Evolutionary conservation across 2,888 invertebrate species (phyloP).

Genomic region (Cheilosia impressa): DNA sequence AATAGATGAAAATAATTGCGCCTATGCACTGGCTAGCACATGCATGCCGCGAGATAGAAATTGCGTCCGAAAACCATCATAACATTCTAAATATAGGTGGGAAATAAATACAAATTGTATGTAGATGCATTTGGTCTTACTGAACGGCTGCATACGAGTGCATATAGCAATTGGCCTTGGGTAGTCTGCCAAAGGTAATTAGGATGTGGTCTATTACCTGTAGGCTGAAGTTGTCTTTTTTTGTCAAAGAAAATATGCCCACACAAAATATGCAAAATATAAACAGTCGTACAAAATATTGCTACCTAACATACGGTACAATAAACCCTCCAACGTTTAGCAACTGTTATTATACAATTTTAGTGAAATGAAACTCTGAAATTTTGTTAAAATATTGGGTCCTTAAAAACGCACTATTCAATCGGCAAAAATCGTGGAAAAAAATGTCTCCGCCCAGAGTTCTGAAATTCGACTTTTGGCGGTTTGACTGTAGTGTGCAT

Average conservation of each 20-base stretch:
- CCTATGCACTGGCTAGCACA: neutral
- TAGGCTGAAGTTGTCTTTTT: neutral
- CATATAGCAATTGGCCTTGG: constrained; percentile 38
- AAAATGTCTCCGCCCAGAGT: too few species aligned
- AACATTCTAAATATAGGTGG: constrained; percentile 48
- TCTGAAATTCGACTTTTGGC: too few species aligned
- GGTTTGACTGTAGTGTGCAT: too few species aligned
- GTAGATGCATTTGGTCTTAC: constrained; percentile 8
- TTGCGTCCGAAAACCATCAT: constrained; percentile 42
- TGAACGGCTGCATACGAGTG: constrained; percentile 25
- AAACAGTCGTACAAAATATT: too few species aligned
- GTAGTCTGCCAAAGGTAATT: constrained; percentile 45
- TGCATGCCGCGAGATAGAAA: neutral
- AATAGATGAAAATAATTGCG: neutral
- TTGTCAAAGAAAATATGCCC: neutral
- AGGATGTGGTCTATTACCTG: constrained; percentile 39
- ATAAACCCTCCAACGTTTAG: too few species aligned
- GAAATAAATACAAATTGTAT: constrained; percentile 11
- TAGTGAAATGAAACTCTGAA: too few species aligned
- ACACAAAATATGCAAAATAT: neutral
- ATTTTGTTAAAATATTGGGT: too few species aligned
- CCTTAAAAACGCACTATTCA: too few species aligned
- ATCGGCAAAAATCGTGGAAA: too few species aligned
- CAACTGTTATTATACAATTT: too few species aligned
- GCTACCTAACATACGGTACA: too few species aligned